Evolutionary conservation across 1,140 invertebrate species (phyloP).

Genomic region (Drepana arcuata): DNA sequence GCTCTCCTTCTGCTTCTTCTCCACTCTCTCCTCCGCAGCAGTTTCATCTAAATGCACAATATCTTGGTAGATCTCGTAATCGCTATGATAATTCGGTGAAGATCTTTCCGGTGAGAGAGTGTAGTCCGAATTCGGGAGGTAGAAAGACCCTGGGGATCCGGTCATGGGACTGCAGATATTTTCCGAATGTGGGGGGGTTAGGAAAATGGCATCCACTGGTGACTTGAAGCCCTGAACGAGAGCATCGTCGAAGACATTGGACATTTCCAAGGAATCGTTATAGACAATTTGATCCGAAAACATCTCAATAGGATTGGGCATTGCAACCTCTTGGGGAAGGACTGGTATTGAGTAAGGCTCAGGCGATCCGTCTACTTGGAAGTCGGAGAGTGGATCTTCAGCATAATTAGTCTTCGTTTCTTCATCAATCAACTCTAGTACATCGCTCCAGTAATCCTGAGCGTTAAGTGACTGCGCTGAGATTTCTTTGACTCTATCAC

Average conservation of each 20-base stretch:
- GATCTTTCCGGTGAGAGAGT: conserved; percentile 30
- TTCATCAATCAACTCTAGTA: conserved; percentile 24
- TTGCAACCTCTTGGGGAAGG: background rate
- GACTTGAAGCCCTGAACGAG: background rate
- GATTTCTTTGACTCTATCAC: conserved; percentile 28
- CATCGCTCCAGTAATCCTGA: conserved; percentile 20
- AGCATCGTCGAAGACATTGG: conserved; percentile 1
- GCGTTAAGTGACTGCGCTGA: conserved; percentile 24
- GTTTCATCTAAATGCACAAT: conserved; percentile 15
- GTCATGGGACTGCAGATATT: conserved; percentile 37
- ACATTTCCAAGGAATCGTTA: conserved; percentile 5
- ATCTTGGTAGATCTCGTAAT: conserved; percentile 40
- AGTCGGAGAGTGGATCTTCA: conserved; percentile 7
- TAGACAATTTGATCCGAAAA: conserved; percentile 12
- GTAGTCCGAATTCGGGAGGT: conserved; percentile 22
- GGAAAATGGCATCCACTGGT: conserved; percentile 16
- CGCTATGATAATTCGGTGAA: conserved; percentile 33
- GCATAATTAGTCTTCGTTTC: conserved; percentile 6
- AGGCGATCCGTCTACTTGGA: conserved; percentile 1
- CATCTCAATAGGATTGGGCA: conserved; percentile 21
- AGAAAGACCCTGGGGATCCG: conserved; percentile 21
- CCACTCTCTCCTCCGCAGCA: conserved; percentile 8
- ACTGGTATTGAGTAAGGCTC: background rate
- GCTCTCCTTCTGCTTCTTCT: conserved; percentile 11
- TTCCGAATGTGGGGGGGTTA: conserved; percentile 43